phyloP scores from a whole-genome alignment of 1,140 invertebrate species.

The Neuroterus valhalla region DNA sequence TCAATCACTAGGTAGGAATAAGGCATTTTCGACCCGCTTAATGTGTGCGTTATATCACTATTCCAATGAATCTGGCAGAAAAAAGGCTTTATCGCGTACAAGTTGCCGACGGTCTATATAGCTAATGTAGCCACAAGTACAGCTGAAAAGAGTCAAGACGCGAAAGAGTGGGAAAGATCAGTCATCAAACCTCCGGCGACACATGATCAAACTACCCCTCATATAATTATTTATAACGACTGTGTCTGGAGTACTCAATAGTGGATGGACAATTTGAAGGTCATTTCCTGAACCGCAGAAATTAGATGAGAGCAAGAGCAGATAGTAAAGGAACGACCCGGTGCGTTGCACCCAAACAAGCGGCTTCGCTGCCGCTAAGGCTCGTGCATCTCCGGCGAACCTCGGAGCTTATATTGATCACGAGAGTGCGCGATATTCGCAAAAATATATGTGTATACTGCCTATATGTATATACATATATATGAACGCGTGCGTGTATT shows the following conservation, averaged over 20 bases:
- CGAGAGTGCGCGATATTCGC: conserved; percentile 66
- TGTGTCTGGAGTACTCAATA: conserved; percentile 3
- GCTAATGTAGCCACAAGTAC: conserved; percentile 24
- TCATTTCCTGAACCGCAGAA: neutral
- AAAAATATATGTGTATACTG: conserved; percentile 46
- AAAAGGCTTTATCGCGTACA: no score
- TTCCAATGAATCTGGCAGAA: no score
- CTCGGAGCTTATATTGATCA: conserved; percentile 69
- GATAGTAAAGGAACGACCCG: conserved; percentile 35
- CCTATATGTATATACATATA: neutral
- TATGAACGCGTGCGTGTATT: no score
- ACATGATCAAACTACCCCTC: conserved; percentile 3
- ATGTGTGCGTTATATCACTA: no score
- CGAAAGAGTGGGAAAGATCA: neutral
- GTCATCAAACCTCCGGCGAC: conserved; percentile 13
- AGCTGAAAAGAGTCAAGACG: conserved; percentile 15
- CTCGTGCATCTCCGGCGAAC: conserved; percentile 65
- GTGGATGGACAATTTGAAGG: neutral
- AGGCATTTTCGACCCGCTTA: no score
- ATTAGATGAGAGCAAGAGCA: neutral
- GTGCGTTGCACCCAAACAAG: conserved; percentile 54
- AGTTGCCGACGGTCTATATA: conserved; percentile 35
- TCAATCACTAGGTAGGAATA: no score
- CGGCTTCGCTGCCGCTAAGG: conserved; percentile 47
- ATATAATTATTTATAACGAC: neutral